Conservation (phyloP, 2,888 invertebrate genomes). For the Andricus curvator region DNA sequence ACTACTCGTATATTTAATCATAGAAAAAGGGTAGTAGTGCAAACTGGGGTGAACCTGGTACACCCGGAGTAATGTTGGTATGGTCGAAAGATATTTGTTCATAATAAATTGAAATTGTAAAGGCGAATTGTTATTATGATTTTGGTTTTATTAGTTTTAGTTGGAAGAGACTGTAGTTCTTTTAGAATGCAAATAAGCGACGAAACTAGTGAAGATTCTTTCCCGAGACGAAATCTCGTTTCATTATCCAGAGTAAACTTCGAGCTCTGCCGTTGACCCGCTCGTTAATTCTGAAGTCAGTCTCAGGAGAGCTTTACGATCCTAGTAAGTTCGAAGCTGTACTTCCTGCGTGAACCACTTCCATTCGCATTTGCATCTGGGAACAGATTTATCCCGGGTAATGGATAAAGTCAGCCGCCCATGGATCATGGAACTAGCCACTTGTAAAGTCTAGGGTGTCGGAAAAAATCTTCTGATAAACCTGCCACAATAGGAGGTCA, state of each 20-base stretch:
- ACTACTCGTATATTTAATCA: too few relatives aligned
- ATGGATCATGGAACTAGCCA: slow-evolving; percentile 55
- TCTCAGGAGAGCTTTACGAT: slow-evolving; percentile 65
- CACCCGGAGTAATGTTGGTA: too few relatives aligned
- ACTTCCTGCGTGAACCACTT: slow-evolving; percentile 55
- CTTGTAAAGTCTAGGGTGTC: not conserved
- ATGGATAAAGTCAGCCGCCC: slow-evolving; percentile 72
- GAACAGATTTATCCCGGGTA: slow-evolving; percentile 75
- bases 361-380: slow-evolving; percentile 68
- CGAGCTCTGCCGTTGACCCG: slow-evolving; percentile 53
- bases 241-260: slow-evolving; percentile 55
- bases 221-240: slow-evolving; percentile 34
- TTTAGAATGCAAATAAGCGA: slow-evolving; percentile 23
- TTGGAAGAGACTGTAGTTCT: not conserved
- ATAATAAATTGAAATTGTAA: too few relatives aligned
- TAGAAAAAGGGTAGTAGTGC: too few relatives aligned
- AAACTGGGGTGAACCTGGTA: too few relatives aligned
- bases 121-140: too few relatives aligned
- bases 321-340: slow-evolving; percentile 59
- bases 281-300: slow-evolving; percentile 72
- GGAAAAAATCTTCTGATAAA: too few relatives aligned
- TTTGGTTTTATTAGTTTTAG: not conserved
- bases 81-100: too few relatives aligned
- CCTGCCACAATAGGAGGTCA: too few relatives aligned
- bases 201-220: slow-evolving; percentile 31